Base-by-base conservation (phyloP, 2,797 vertebrate species). In the Zenarchopterus dispar region DNA sequence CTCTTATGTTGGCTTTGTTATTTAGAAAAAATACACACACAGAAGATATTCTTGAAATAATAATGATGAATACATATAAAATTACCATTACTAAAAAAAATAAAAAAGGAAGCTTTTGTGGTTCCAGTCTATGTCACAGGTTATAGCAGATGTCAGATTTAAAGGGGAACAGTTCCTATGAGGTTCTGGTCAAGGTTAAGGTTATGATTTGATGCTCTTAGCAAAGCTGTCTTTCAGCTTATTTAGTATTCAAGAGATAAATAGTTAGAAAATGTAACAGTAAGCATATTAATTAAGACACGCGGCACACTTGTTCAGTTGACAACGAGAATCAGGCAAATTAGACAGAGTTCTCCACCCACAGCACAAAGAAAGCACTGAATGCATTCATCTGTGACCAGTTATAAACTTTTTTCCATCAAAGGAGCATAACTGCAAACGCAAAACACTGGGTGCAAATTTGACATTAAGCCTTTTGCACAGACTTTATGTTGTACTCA, bases 261-360 rank as follows among this genome's bases (percentile, higher is more conserved):
- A 62, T 78, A 53, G 71, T 49, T 48, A 26, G 52, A 43, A 56
- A 58, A 78, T 28, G 64, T 41, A 56, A 18, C 49, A 44, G 45
- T 60, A 41, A 52, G 66, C 43, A 73, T 70, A 63, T 63, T 70
- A 66, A 77, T 67, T 48, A 52, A 33, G 56, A 59, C 63, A 42
- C 57, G 71, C 55, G 36, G 68, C 55, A 31, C 24, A 22, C 13
- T 65, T 18, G 1, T 68, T 67, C 21, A 10, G 21, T 53, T 0
- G 8, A 74, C 52, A 72, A 54, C 10, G 7, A 26, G 15, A 11
- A 26, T 22, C 13, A 36, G 51, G 48, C 46, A 77, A 62, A 64
- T 75, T 43, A 70, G 21, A 57, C 51, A 23, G 59, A 15, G 4
- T 44, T 62, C 51, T 54, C 28, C 44, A 49, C 26, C 42, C 67